A percentile compares a stretch with the other conserved stretches of the same genome.
These are phyloP conservation scores for Megaustenia siamemsis DNA, from an alignment of 2,888 invertebrate genomes.

Conservation along the genomic window DNA sequence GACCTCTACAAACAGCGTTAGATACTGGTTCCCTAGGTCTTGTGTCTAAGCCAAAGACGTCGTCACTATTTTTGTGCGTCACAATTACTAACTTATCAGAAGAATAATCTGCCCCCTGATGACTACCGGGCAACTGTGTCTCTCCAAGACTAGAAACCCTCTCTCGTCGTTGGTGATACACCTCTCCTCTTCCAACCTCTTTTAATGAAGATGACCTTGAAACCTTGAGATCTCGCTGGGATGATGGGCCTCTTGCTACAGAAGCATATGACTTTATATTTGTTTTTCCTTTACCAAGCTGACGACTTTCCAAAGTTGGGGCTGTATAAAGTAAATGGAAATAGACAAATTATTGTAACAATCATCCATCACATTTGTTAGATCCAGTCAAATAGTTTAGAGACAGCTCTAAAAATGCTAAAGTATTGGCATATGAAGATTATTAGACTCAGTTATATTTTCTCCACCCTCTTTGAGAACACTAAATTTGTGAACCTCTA, in stretches of 20 bases:
- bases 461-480: too few species aligned
- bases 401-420: too few species aligned
- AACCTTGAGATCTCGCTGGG: constrained; percentile 21
- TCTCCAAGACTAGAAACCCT: constrained; percentile 30
- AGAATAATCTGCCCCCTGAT: neutral
- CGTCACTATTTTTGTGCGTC: neutral
- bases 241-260: constrained; percentile 7
- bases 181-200: neutral
- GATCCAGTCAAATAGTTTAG: too few species aligned
- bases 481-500: too few species aligned
- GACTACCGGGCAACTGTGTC: neutral
- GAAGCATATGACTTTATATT: constrained; percentile 38
- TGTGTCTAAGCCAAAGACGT: neutral
- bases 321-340: neutral
- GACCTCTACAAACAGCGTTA: constrained; percentile 58
- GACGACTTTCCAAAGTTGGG: constrained; percentile 27
- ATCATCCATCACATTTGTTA: neutral
- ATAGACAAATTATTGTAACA: neutral
- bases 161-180: constrained; percentile 6
- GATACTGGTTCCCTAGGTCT: constrained; percentile 46
- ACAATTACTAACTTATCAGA: neutral
- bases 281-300: constrained; percentile 30
- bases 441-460: too few species aligned
- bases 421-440: too few species aligned
- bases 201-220: constrained; percentile 41